Percentiles rank a stretch among this genome's conserved stretches.
Conservation (phyloP, 2,797 vertebrate species). For the Choloepus didactylus region DNA sequence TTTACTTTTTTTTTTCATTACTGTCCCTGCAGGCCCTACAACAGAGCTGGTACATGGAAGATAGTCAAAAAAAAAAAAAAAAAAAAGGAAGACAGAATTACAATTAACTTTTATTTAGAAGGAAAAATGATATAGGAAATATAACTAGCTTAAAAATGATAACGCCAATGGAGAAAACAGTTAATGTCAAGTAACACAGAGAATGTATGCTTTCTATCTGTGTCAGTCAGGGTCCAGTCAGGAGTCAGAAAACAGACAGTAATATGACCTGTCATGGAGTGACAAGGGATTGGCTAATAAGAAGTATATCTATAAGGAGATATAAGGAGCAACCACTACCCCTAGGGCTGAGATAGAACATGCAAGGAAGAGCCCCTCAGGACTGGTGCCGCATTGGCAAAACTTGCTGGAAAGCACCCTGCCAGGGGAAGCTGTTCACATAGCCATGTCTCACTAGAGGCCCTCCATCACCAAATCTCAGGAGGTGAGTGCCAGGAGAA, state of each 20-base stretch:
- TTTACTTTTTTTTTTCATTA: background rate
- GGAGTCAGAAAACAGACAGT: background rate
- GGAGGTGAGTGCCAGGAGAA: background rate
- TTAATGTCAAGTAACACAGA: background rate
- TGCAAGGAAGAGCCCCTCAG: background rate
- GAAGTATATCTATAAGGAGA: background rate
- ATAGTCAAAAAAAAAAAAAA: background rate
- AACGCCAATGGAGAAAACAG: background rate
- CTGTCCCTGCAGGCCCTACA: background rate
- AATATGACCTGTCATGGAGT: background rate
- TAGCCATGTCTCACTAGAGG: background rate
- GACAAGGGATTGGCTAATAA: background rate
- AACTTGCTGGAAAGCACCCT: background rate
- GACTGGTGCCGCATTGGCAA: background rate
- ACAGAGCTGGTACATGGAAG: background rate
- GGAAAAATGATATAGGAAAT: background rate
- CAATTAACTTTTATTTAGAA: background rate
- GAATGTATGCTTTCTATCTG: background rate
- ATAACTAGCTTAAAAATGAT: background rate
- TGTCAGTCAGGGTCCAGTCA: background rate
- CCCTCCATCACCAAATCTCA: background rate
- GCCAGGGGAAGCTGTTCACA: background rate
- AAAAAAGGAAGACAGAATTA: background rate
- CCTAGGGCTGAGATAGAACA: background rate
- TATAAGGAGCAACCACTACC: background rate